Conservation (phyloP, 2,888 invertebrate genomes). For the Neoaliturus tenellus region DNA sequence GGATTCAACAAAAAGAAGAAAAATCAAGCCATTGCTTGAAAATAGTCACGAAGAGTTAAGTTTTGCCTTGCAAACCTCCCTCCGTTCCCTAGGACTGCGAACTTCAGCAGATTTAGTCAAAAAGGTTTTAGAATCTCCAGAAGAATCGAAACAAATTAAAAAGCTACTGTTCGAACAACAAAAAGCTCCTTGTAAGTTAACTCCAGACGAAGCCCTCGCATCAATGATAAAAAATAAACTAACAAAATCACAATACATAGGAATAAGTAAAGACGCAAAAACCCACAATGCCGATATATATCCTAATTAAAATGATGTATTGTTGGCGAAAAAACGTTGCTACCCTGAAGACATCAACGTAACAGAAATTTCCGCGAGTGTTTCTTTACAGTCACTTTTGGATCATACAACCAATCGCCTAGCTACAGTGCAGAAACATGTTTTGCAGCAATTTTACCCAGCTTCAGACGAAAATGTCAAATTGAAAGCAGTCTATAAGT, state of each 20-base stretch:
- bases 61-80: background rate
- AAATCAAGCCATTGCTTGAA: background rate
- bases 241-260: background rate
- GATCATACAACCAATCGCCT: background rate
- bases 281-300: constrained; percentile 8
- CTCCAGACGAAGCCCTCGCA: constrained; percentile 5
- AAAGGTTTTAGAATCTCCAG: background rate
- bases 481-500: background rate
- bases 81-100: background rate
- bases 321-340: constrained; percentile 3
- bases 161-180: background rate
- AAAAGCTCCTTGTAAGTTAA: background rate
- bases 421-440: background rate
- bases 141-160: background rate
- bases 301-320: background rate
- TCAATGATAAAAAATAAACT: constrained; percentile 17
- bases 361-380: background rate
- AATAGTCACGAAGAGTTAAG: background rate
- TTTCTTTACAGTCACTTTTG: constrained; percentile 7
- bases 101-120: background rate
- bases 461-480: background rate
- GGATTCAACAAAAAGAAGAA: constrained; percentile 1
- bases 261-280: background rate
- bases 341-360: background rate
- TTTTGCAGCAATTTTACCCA: background rate